Conservation (phyloP, 2,797 vertebrate species). For the Spatula versicolor region DNA sequence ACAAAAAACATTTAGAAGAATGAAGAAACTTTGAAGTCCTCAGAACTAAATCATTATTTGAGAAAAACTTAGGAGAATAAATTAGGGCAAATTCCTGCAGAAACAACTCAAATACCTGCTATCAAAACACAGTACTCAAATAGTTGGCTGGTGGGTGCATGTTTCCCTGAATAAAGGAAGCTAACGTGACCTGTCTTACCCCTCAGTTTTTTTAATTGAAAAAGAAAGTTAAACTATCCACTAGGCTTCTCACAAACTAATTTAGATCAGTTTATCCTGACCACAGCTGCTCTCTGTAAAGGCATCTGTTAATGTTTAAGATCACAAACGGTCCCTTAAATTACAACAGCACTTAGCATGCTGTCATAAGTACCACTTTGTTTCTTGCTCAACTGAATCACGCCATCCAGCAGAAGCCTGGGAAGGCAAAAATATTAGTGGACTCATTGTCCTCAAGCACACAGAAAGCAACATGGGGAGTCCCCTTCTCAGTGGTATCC, state of each 20-base stretch:
- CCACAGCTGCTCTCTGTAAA: not conserved
- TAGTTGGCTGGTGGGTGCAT: not conserved
- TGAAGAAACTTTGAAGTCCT: slow-evolving; percentile 10
- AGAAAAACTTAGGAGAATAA: slow-evolving; percentile 24
- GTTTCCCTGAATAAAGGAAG: not conserved
- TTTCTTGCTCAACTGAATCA: not conserved
- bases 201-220: not conserved
- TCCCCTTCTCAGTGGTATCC: not conserved
- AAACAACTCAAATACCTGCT: slow-evolving; percentile 3
- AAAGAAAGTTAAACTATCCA: not conserved
- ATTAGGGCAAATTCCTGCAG: not conserved
- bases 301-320: not conserved
- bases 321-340: not conserved
- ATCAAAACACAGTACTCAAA: not conserved
- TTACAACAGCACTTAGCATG: not conserved
- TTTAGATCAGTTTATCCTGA: not conserved
- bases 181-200: not conserved
- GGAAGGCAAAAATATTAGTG: not conserved
- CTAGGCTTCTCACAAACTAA: not conserved
- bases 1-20: slow-evolving; percentile 37
- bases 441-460: fast-evolving
- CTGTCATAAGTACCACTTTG: not conserved
- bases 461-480: fast-evolving
- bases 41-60: not conserved
- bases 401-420: not conserved